Evolutionary conservation across 2,888 invertebrate species (phyloP).

Genomic region (Lamproptera curius): DNA sequence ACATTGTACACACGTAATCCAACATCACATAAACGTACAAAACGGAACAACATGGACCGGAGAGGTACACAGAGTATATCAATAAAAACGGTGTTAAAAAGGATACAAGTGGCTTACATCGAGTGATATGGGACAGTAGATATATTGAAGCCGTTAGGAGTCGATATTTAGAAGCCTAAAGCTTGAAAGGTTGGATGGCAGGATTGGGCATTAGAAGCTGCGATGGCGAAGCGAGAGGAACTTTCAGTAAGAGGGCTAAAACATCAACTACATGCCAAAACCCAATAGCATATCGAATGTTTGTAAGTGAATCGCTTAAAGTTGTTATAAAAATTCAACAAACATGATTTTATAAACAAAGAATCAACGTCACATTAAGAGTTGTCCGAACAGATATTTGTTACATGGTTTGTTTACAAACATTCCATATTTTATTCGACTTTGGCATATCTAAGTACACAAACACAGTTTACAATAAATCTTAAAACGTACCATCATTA

Average conservation of each 20-base stretch:
- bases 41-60: background rate
- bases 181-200: background rate
- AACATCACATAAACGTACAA: slow-evolving; percentile 9
- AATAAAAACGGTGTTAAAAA: background rate
- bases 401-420: too few relatives aligned
- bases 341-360: too few relatives aligned
- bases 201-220: slow-evolving; percentile 1
- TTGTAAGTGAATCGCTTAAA: too few relatives aligned
- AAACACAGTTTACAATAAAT: background rate
- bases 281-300: too few relatives aligned
- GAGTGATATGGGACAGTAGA: slow-evolving; percentile 12
- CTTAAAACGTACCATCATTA: background rate
- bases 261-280: too few relatives aligned
- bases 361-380: too few relatives aligned
- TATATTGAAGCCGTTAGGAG: background rate
- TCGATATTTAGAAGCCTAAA: background rate
- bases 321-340: too few relatives aligned
- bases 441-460: background rate
- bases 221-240: slow-evolving; percentile 11
- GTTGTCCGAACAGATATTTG: too few relatives aligned
- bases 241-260: slow-evolving; percentile 1
- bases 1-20: background rate
- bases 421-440: too few relatives aligned
- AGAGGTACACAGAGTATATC: background rate
- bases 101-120: slow-evolving; percentile 2